Conservation (phyloP, 2,113 vertebrate genomes). For the Elgaria multicarinata region DNA sequence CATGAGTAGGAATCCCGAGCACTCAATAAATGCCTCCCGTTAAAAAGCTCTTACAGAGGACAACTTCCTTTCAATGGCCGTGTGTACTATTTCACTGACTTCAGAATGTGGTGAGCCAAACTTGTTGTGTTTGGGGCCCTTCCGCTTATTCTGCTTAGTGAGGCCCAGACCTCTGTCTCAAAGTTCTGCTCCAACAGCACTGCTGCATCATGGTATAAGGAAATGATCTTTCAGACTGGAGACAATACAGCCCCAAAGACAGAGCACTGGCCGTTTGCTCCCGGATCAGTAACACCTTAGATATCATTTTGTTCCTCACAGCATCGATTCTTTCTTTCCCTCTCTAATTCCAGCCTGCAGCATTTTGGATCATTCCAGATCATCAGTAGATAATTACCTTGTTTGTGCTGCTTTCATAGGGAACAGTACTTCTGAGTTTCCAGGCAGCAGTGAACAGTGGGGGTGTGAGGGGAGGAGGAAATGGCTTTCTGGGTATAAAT, state of each 20-base stretch:
- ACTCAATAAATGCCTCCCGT: too few species aligned
- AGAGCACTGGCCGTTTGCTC: neutral
- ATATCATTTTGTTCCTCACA: neutral
- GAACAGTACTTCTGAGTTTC: constrained; percentile 46
- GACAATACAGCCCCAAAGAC: neutral
- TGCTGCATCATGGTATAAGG: neutral
- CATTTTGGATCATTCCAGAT: constrained; percentile 19
- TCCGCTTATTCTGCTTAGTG: too few species aligned
- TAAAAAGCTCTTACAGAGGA: neutral
- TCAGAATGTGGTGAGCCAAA: neutral
- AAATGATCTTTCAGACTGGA: accelerated
- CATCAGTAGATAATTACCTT: constrained; percentile 35
- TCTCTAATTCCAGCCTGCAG: constrained; percentile 13
- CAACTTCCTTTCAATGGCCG: neutral
- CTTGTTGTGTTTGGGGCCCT: neutral
- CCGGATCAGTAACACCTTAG: neutral
- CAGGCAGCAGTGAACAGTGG: constrained; percentile 48
- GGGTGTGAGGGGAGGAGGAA: constrained; percentile 36
- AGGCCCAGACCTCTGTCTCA: neutral
- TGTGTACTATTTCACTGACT: neutral
- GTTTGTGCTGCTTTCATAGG: constrained; percentile 33
- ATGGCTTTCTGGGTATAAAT: constrained; percentile 67
- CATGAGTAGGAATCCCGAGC: too few species aligned
- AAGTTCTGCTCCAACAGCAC: neutral
- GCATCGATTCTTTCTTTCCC: neutral